A percentile compares a stretch with the other conserved stretches of the same genome.
These are phyloP conservation scores for Pedionomus torquatus DNA, from an alignment of 2,113 vertebrate genomes.

Conservation along the genomic window DNA sequence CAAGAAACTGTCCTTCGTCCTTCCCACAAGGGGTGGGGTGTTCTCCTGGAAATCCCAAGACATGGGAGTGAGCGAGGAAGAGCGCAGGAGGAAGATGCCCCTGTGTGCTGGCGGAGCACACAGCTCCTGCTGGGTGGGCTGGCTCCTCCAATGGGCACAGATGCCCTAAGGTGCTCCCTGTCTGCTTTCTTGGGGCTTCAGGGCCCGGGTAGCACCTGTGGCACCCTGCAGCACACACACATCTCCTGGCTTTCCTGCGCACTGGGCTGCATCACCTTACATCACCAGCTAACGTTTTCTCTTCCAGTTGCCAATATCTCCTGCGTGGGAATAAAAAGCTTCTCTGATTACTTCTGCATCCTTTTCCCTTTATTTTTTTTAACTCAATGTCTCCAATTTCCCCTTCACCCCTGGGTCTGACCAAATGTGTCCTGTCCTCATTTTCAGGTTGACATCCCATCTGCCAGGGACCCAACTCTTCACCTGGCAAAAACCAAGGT, in stretches of 20 bases:
- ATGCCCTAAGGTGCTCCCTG: background rate
- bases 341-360: background rate
- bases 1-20: background rate
- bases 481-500: background rate
- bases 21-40: background rate
- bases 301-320: background rate
- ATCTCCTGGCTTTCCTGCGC: background rate
- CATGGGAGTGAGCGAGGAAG: background rate
- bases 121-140: background rate
- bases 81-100: background rate
- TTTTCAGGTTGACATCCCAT: background rate
- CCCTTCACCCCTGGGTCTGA: background rate
- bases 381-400: background rate
- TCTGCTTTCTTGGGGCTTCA: background rate
- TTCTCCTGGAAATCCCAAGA: background rate
- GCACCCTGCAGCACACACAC: background rate
- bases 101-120: accelerated
- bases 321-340: background rate
- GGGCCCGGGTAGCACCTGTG: background rate
- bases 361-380: background rate
- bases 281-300: background rate
- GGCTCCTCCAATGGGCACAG: background rate
- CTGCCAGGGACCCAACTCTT: conserved; percentile 42
- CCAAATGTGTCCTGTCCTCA: background rate
- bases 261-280: background rate